A percentile compares a stretch with the other conserved stretches of the same genome.
These are phyloP conservation scores for Myocastor coypus DNA, from an alignment of 2,113 vertebrate genomes.

Conservation along the genomic window DNA sequence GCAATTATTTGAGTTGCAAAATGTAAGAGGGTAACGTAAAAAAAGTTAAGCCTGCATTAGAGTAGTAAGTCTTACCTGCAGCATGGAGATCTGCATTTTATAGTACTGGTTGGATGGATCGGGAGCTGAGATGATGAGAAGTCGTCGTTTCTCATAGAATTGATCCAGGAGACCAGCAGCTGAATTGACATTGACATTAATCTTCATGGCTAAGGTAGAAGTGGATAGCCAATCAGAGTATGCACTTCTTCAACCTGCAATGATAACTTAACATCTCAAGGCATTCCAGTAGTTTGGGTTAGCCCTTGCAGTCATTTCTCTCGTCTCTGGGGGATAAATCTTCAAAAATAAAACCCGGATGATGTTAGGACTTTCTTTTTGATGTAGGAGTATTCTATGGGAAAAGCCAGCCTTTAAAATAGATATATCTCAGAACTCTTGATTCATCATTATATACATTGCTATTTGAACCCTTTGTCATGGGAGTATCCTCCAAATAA, in stretches of 20 bases:
- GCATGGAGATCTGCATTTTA: conserved; percentile 94
- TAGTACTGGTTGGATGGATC: conserved; percentile 92
- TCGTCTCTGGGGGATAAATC: neutral
- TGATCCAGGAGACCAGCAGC: conserved; percentile 93
- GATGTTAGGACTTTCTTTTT: conserved; percentile 36
- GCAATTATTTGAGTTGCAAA: conserved; percentile 31
- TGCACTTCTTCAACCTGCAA: neutral
- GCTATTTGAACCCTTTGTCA: neutral
- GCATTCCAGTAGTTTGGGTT: neutral
- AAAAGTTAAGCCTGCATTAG: neutral
- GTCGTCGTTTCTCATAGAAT: conserved; percentile 94
- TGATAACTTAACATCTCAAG: conserved; percentile 4
- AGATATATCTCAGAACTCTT: neutral
- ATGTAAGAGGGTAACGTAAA: neutral
- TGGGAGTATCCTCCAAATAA: neutral
- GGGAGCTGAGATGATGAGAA: conserved; percentile 94
- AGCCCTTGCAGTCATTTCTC: neutral
- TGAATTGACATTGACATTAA: conserved; percentile 92
- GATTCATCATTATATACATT: neutral
- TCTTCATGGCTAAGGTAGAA: conserved; percentile 90
- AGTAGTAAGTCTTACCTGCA: conserved; percentile 88
- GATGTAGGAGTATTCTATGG: neutral
- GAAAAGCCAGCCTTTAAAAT: neutral
- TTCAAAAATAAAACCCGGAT: conserved; percentile 35
- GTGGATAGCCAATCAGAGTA: neutral